Conservation (phyloP, 2,797 vertebrate genomes). For the Cephalopachus bancanus region DNA sequence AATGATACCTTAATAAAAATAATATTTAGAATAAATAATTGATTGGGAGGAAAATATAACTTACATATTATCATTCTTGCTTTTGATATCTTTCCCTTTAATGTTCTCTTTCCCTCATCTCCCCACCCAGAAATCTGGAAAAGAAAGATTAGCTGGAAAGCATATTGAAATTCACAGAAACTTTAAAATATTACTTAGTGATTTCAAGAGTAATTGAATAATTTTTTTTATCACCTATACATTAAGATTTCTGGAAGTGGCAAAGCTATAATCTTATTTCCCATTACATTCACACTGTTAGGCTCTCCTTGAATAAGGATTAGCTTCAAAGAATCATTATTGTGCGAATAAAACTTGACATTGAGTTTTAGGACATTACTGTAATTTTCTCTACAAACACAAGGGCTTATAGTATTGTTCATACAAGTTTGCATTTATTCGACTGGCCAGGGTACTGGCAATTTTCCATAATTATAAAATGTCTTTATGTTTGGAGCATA, state of each 20-base stretch:
- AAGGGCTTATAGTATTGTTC: conserved; percentile 69
- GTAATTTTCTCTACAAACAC: conserved; percentile 63
- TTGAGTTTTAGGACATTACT: conserved; percentile 65
- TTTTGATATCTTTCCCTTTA: not conserved
- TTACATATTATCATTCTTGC: not conserved
- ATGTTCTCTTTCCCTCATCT: too few species aligned
- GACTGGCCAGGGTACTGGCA: conserved; percentile 63
- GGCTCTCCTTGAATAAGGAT: conserved; percentile 34
- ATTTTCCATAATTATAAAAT: conserved; percentile 77
- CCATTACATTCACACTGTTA: not conserved
- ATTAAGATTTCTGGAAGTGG: conserved; percentile 35
- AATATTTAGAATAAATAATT: not conserved
- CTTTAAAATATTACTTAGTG: not conserved
- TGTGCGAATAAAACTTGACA: conserved; percentile 64
- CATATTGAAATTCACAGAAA: not conserved
- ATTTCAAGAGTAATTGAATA: conserved; percentile 52
- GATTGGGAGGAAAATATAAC: not conserved
- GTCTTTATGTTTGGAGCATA: conserved; percentile 73
- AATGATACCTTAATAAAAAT: not conserved
- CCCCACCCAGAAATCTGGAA: not conserved
- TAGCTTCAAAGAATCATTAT: conserved; percentile 36
- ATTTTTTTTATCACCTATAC: conserved; percentile 23
- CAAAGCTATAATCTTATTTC: conserved; percentile 17
- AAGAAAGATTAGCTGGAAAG: not conserved
- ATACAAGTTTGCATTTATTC: conserved; percentile 73